phyloP scores from a whole-genome alignment of 1,140 invertebrate species.

The Zaprionus davidi region DNA sequence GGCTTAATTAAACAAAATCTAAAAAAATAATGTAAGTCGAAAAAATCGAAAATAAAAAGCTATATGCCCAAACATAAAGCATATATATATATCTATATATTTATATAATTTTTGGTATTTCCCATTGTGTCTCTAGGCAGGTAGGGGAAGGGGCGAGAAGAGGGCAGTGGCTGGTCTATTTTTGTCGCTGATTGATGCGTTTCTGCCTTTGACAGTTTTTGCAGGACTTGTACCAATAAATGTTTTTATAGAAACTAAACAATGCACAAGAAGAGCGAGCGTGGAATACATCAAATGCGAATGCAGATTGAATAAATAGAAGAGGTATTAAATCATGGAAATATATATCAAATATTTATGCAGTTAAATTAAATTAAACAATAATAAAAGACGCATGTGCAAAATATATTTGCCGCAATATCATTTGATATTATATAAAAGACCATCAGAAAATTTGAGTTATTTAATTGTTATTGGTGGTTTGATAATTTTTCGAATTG shows the following conservation, averaged over 20 bases:
- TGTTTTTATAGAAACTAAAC: slow-evolving; percentile 65
- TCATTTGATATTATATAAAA: slow-evolving; percentile 5
- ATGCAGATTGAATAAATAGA: slow-evolving; percentile 22
- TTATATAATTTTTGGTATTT: slow-evolving; percentile 50
- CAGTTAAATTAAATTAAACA: slow-evolving; percentile 28
- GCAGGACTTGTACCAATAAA: slow-evolving; percentile 50
- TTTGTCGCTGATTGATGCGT: slow-evolving; percentile 67
- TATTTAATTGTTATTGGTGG: background rate
- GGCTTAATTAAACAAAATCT: slow-evolving; percentile 72
- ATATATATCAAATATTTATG: slow-evolving; percentile 30
- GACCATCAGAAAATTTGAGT: background rate
- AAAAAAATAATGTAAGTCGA: slow-evolving; percentile 47
- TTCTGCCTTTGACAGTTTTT: slow-evolving; percentile 71
- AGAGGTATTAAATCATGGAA: slow-evolving; percentile 43
- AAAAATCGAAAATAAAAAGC: slow-evolving; percentile 10
- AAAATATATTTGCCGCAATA: slow-evolving; percentile 21
- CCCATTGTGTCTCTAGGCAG: slow-evolving; percentile 17
- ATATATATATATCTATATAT: slow-evolving; percentile 21
- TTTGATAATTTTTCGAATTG: too few species aligned
- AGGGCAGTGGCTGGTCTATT: background rate
- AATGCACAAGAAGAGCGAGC: slow-evolving; percentile 30
- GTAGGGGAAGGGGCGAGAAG: background rate
- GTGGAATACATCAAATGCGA: slow-evolving; percentile 30
- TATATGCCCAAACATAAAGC: background rate
- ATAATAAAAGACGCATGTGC: slow-evolving; percentile 10